phyloP scores from a whole-genome alignment of 2,797 vertebrate genomes.

The Uromys caudimaculatus region DNA sequence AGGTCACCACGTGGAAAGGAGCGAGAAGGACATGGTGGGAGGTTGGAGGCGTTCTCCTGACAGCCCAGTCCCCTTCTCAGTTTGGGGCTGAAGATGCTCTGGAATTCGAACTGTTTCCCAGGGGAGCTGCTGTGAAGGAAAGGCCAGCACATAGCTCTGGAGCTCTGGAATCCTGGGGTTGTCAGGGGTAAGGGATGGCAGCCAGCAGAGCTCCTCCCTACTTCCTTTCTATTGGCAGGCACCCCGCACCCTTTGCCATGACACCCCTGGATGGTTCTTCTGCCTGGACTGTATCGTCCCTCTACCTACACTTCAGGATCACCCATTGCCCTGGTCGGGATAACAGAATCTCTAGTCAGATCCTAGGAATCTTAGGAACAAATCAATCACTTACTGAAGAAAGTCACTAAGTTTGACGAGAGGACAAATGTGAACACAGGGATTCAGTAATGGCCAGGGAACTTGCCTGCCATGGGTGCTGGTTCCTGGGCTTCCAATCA shows the following conservation, averaged over 20 bases:
- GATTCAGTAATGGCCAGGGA: neutral
- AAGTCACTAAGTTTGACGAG: neutral
- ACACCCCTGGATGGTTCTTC: neutral
- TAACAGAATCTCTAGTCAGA: neutral
- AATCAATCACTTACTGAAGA: neutral
- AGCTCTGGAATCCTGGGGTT: neutral
- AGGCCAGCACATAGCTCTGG: neutral
- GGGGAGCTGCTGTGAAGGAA: fast-evolving
- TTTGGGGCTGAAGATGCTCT: neutral
- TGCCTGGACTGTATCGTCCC: neutral
- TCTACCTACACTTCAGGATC: neutral
- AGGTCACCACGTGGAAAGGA: neutral
- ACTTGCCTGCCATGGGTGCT: neutral
- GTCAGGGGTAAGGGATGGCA: neutral
- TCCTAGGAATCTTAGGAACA: neutral
- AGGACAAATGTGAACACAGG: neutral
- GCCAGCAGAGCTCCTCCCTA: neutral
- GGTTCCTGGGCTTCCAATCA: neutral
- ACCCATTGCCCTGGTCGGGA: too few species aligned
- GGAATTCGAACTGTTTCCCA: neutral
- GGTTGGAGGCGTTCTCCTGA: neutral
- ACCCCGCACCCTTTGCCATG: neutral
- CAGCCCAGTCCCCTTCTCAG: neutral
- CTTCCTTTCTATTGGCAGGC: neutral
- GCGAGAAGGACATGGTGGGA: neutral